Evolutionary conservation across 2,113 vertebrate genomes (phyloP).

Genomic region (Malurus elegans): DNA sequence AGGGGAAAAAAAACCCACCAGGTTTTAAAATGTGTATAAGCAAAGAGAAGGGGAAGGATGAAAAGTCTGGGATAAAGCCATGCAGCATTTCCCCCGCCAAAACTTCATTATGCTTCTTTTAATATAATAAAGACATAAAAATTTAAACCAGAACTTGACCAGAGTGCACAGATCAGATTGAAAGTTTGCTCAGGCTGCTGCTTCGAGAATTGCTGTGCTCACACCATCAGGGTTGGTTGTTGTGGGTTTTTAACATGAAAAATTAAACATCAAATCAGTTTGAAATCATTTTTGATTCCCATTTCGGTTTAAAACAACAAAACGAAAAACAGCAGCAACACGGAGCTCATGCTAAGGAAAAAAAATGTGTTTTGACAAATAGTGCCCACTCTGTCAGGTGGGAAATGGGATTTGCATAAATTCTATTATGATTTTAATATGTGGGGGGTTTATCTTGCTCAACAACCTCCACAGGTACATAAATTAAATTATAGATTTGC

Average conservation of each 20-base stretch:
- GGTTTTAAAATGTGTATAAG: not conserved
- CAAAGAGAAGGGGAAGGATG: not conserved
- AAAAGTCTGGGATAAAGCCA: not conserved
- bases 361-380: not conserved
- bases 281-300: not conserved
- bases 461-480: not conserved
- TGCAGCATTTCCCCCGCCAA: not conserved
- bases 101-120: not conserved
- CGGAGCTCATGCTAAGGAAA: not conserved
- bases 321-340: not conserved
- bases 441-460: not conserved
- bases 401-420: conserved; percentile 47
- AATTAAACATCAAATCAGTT: not conserved
- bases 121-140: not conserved
- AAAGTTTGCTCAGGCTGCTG: not conserved
- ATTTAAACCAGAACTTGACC: not conserved
- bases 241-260: not conserved
- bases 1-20: not conserved
- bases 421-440: conserved; percentile 20
- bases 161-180: not conserved
- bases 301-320: not conserved
- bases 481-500: conserved; percentile 15
- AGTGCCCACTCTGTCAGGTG: not conserved
- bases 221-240: not conserved
- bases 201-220: not conserved